Percentiles rank a stretch among this genome's conserved stretches.
Evolutionary conservation across 2,797 vertebrate genomes (phyloP).

Genomic region (Brachyrhaphis roseni): DNA sequence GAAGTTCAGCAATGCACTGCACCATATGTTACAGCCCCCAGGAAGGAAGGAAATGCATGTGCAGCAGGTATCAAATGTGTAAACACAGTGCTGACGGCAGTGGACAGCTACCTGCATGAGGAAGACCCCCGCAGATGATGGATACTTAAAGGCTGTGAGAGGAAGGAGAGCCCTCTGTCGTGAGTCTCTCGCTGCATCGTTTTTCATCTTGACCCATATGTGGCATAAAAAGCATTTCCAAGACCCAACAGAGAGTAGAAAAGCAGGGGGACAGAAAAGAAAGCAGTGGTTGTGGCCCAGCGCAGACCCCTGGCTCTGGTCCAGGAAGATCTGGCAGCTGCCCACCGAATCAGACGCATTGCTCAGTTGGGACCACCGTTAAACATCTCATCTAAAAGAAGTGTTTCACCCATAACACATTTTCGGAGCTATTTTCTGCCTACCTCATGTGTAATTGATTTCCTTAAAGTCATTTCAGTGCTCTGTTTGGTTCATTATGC

Average conservation of each 20-base stretch:
- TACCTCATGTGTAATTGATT: constrained; percentile 73
- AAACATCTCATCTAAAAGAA: constrained; percentile 64
- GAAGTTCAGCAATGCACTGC: constrained; percentile 47
- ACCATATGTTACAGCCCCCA: constrained; percentile 58
- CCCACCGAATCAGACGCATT: constrained; percentile 59
- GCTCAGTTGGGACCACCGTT: constrained; percentile 65
- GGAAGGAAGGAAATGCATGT: constrained; percentile 25
- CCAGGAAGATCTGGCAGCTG: constrained; percentile 59
- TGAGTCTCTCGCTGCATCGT: constrained; percentile 46
- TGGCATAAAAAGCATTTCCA: constrained; percentile 52
- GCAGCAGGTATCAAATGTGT: constrained; percentile 30
- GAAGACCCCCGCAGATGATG: constrained; percentile 41
- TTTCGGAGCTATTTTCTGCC: constrained; percentile 55
- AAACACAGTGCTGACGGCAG: constrained; percentile 16
- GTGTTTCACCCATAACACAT: constrained; percentile 68
- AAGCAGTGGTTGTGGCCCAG: constrained; percentile 49
- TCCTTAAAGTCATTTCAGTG: constrained; percentile 68
- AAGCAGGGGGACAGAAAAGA: constrained; percentile 34
- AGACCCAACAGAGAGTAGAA: constrained; percentile 36
- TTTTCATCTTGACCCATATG: constrained; percentile 50
- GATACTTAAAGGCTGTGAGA: constrained; percentile 52
- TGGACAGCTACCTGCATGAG: constrained; percentile 43
- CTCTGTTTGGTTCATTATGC: constrained; percentile 73
- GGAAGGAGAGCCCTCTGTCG: constrained; percentile 39
- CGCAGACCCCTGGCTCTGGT: constrained; percentile 53